phyloP scores from a whole-genome alignment of 1,140 invertebrate species.

The Apis laboriosa region DNA sequence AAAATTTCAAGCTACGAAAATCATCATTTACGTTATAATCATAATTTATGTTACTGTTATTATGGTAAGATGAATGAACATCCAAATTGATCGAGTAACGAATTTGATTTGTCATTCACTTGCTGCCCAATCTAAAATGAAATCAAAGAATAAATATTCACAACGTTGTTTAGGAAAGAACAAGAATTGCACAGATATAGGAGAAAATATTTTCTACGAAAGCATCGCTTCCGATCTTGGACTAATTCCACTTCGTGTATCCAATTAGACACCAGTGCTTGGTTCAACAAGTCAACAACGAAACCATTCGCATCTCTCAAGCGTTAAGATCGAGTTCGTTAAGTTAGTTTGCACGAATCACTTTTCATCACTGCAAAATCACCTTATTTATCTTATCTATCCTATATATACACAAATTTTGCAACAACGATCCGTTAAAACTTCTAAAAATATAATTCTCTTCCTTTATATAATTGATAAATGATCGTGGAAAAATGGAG shows the following conservation, averaged over 20 bases:
- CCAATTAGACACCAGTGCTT: constrained; percentile 8
- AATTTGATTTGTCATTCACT: too few relatives aligned
- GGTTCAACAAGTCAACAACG: not conserved
- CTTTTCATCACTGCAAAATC: not conserved
- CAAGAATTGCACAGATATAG: too few relatives aligned
- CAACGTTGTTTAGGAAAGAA: too few relatives aligned
- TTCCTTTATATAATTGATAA: too few relatives aligned
- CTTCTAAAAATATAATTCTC: too few relatives aligned
- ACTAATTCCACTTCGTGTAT: constrained; percentile 12
- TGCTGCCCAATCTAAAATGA: too few relatives aligned
- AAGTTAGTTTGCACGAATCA: not conserved
- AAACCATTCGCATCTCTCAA: not conserved
- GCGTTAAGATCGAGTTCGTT: constrained; percentile 1
- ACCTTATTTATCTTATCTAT: not conserved
- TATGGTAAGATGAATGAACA: too few relatives aligned
- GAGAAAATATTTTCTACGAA: not conserved
- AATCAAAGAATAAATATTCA: too few relatives aligned
- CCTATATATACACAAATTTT: not conserved
- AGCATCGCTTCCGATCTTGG: not conserved
- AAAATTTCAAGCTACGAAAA: too few relatives aligned
- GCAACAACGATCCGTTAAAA: not conserved
- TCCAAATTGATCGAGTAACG: too few relatives aligned
- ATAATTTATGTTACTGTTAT: too few relatives aligned
- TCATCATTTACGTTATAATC: too few relatives aligned
- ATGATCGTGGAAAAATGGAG: not conserved